phyloP scores from a whole-genome alignment of 2,888 invertebrate species.

The Drosophila antonietae region DNA sequence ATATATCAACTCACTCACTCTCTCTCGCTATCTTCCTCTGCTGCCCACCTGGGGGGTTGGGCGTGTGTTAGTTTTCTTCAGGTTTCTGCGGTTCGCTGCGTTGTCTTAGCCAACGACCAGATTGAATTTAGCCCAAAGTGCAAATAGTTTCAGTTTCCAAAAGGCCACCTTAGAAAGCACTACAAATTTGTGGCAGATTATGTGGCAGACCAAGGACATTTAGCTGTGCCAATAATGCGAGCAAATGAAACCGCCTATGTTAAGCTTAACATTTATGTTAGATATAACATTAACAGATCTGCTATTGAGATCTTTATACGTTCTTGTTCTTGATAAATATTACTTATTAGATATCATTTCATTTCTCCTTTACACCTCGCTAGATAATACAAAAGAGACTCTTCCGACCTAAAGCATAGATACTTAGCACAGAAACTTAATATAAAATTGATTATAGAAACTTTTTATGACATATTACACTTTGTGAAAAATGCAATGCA shows the following conservation, averaged over 20 bases:
- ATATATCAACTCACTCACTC: background rate
- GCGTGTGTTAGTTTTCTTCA: constrained; percentile 49
- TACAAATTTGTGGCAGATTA: constrained; percentile 1
- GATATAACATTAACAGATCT: background rate
- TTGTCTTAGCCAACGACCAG: constrained; percentile 43
- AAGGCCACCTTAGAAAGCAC: background rate
- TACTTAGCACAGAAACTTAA: too few relatives aligned
- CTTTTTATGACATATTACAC: too few relatives aligned
- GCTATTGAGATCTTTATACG: background rate
- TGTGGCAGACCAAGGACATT: background rate
- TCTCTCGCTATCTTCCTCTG: constrained; percentile 39
- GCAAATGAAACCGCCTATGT: background rate
- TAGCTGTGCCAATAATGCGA: background rate
- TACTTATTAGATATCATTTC: too few relatives aligned
- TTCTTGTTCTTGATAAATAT: background rate
- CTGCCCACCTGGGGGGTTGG: constrained; percentile 16
- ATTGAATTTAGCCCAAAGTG: constrained; percentile 39
- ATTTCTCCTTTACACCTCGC: too few relatives aligned
- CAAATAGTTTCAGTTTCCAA: constrained; percentile 36
- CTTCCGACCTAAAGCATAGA: too few relatives aligned
- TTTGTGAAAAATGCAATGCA: too few relatives aligned
- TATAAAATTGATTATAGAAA: too few relatives aligned
- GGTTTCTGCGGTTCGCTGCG: constrained; percentile 50
- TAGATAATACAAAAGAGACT: too few relatives aligned
- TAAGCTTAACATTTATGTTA: background rate